Conservation (phyloP, 2,113 vertebrate species). For the Eurystomus gularis region DNA sequence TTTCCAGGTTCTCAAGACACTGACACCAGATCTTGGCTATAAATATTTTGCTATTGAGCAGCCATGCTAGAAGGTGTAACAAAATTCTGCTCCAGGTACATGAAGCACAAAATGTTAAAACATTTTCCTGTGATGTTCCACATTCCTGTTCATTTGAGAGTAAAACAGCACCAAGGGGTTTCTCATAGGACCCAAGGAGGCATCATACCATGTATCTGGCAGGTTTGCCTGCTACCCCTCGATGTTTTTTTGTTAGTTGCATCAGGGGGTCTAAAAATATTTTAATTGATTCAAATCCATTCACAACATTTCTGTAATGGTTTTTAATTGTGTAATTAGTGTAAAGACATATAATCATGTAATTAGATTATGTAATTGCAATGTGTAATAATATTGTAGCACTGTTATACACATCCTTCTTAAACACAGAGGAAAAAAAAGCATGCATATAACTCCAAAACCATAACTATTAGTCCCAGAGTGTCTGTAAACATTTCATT, state of each 20-base stretch:
- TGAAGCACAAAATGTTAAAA: neutral
- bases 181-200: neutral
- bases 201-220: neutral
- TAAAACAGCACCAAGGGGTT: neutral
- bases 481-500: neutral
- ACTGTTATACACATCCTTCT: slow-evolving; percentile 11
- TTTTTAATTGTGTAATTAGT: slow-evolving; percentile 68
- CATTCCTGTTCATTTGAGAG: neutral
- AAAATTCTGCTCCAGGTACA: neutral
- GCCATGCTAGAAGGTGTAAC: neutral
- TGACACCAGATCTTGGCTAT: neutral
- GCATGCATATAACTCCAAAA: neutral
- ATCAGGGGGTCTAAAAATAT: slow-evolving; percentile 1
- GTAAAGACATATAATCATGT: slow-evolving; percentile 62
- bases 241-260: neutral
- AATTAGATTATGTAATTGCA: slow-evolving; percentile 63
- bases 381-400: slow-evolving; percentile 64
- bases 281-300: slow-evolving; percentile 65
- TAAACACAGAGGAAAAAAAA: neutral
- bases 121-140: neutral
- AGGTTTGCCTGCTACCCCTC: neutral
- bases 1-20: neutral
- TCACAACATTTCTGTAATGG: slow-evolving; percentile 45
- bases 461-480: neutral
- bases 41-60: neutral